A percentile compares a stretch with the other conserved stretches of the same genome.
Evolutionary conservation across 2,113 vertebrate genomes (phyloP).

Genomic region (Geothlypis trichas): DNA sequence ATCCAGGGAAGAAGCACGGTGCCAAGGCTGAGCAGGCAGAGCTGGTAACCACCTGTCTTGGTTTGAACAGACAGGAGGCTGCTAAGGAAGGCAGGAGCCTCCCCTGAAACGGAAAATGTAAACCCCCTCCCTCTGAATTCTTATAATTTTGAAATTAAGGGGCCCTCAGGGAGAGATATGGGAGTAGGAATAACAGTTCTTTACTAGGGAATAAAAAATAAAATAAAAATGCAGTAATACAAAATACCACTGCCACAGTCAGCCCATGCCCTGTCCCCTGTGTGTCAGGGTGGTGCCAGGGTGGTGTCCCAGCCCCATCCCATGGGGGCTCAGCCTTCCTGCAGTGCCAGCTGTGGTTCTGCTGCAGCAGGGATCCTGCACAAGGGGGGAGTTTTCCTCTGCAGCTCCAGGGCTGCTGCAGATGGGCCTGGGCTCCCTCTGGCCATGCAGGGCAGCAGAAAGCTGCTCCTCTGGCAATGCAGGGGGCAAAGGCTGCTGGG

Average conservation of each 20-base stretch:
- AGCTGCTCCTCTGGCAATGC: background rate
- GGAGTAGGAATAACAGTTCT: background rate
- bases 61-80: background rate
- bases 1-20: background rate
- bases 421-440: background rate
- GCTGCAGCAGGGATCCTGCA: too few relatives aligned
- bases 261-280: too few relatives aligned
- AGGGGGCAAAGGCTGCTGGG: too few relatives aligned
- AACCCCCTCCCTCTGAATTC: background rate
- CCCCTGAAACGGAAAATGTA: background rate
- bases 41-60: background rate
- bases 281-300: too few relatives aligned
- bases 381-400: too few relatives aligned
- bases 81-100: background rate
- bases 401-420: too few relatives aligned
- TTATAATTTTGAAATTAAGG: background rate
- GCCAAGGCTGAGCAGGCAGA: background rate
- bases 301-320: too few relatives aligned
- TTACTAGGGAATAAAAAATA: background rate
- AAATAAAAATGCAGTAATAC: background rate
- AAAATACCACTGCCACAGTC: background rate
- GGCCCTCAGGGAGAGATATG: background rate
- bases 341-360: too few relatives aligned
- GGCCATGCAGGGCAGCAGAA: background rate
- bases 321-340: too few relatives aligned